These are phyloP conservation scores for Vespertilio murinus DNA, from an alignment of 2,797 vertebrate genomes.

Conservation along the genomic window DNA sequence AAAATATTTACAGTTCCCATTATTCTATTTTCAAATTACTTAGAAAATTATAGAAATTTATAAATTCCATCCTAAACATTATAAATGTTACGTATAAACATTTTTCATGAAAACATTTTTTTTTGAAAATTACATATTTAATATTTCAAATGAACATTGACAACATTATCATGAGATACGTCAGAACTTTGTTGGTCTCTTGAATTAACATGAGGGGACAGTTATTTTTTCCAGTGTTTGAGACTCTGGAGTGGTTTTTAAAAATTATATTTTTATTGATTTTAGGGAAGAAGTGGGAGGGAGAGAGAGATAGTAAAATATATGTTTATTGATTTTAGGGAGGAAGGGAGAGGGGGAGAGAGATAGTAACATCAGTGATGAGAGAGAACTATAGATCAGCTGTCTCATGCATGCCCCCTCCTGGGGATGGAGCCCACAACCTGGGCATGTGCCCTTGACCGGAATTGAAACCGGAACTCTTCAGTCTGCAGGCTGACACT, in stretches of 20 bases:
- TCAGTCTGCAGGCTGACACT: too few species aligned
- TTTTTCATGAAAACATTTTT: background rate
- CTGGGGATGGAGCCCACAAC: too few species aligned
- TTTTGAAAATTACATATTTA: background rate
- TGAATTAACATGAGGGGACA: background rate
- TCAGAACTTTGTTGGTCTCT: background rate
- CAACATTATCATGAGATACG: background rate
- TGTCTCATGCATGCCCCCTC: too few species aligned
- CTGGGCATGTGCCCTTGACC: too few species aligned
- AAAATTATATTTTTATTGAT: too few species aligned
- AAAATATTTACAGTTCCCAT: background rate
- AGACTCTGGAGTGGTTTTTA: background rate
- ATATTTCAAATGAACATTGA: background rate
- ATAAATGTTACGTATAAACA: background rate
- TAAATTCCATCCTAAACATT: background rate
- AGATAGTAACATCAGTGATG: too few species aligned
- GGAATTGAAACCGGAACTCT: too few species aligned
- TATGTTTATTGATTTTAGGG: too few species aligned
- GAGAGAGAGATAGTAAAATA: too few species aligned
- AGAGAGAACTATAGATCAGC: too few species aligned
- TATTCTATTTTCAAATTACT: background rate
- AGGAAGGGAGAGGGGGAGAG: too few species aligned
- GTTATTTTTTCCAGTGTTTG: background rate
- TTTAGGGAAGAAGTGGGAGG: too few species aligned
- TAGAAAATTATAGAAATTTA: background rate